A percentile compares a stretch with the other conserved stretches of the same genome.
Evolutionary conservation across 2,797 vertebrate genomes (phyloP).

Genomic region (Pseudochaenichthys georgianus): DNA sequence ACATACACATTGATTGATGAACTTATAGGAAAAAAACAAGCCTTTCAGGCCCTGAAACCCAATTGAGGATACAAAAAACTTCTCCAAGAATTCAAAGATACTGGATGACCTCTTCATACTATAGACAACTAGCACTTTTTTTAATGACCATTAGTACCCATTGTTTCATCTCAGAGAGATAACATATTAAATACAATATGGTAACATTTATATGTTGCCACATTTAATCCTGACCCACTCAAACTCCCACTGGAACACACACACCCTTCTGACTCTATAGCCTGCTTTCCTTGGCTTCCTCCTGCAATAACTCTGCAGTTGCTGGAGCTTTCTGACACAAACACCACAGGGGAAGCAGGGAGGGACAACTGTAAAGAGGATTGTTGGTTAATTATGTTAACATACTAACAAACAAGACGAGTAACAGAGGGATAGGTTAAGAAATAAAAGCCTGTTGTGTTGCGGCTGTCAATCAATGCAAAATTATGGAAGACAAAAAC

Average conservation of each 20-base stretch:
- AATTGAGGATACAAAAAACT: background rate
- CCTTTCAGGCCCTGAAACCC: background rate
- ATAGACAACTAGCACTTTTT: background rate
- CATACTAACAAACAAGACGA: background rate
- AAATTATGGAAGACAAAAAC: background rate
- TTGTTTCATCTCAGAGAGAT: background rate
- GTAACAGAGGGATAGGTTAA: background rate
- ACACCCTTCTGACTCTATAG: conserved; percentile 23
- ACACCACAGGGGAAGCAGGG: conserved; percentile 4
- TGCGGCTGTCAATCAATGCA: background rate
- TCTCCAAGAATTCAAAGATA: background rate
- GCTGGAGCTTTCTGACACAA: conserved; percentile 10
- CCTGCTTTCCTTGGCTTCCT: conserved; percentile 31
- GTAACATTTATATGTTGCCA: conserved; percentile 10
- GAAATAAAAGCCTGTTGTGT: background rate
- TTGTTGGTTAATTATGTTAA: background rate
- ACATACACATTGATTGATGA: background rate
- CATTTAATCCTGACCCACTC: background rate
- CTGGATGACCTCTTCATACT: background rate
- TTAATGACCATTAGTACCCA: background rate
- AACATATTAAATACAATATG: no score
- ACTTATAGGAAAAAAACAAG: background rate
- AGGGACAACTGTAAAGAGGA: background rate
- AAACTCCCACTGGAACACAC: background rate
- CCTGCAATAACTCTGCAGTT: conserved; percentile 19